Percentiles rank a stretch among this genome's conserved stretches.
Evolutionary conservation across 1,140 invertebrate species (phyloP).

Genomic region (Eriocheir sinensis): DNA sequence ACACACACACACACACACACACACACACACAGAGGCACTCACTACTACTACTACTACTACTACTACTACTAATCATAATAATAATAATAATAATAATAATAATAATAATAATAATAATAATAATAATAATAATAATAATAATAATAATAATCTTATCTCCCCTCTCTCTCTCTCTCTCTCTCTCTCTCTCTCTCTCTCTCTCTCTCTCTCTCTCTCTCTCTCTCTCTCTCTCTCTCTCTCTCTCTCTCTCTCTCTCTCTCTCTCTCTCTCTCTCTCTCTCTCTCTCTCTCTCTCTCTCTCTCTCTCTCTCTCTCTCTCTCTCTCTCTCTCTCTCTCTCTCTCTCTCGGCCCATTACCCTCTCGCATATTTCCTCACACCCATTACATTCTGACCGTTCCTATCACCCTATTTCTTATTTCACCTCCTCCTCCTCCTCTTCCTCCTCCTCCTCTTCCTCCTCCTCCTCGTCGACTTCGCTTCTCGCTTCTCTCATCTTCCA

Average conservation of each 20-base stretch:
- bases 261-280: too few relatives aligned
- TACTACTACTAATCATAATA: too few relatives aligned
- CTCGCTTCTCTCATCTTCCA: neutral
- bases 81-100: neutral
- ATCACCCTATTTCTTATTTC: neutral
- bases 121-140: neutral
- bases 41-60: neutral
- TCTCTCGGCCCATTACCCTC: neutral
- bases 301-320: neutral
- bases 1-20: constrained; percentile 22
- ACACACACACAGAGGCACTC: constrained; percentile 1
- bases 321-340: neutral
- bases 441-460: neutral
- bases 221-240: constrained; percentile 54
- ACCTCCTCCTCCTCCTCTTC: neutral
- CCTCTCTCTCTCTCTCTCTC: neutral
- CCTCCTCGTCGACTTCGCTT: too few relatives aligned
- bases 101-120: neutral
- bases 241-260: constrained; percentile 47
- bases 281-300: too few relatives aligned
- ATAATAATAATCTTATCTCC: neutral
- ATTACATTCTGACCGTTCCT: neutral
- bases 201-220: neutral
- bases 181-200: neutral
- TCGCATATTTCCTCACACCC: neutral